Evolutionary conservation across 2,888 invertebrate species (phyloP).

Genomic region (Drosophila mimica): DNA sequence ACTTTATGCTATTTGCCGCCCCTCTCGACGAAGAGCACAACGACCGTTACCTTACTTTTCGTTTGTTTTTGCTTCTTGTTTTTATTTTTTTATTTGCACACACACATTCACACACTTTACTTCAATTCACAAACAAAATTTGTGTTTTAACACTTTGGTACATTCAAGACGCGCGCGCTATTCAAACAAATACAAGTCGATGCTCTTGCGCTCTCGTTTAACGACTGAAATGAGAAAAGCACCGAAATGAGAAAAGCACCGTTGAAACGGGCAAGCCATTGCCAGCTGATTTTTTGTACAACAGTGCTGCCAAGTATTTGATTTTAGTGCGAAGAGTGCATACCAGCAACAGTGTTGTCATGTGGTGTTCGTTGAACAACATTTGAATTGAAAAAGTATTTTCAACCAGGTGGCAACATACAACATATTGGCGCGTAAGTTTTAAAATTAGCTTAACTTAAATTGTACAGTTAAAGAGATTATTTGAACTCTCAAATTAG

Average conservation of each 20-base stretch:
- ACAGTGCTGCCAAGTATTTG: constrained; percentile 44
- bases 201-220: constrained; percentile 54
- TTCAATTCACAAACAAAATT: constrained; percentile 48
- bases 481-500: neutral
- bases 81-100: constrained; percentile 61
- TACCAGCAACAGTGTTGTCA: neutral
- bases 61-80: constrained; percentile 16
- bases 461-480: no score
- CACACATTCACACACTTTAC: constrained; percentile 27
- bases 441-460: neutral
- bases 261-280: constrained; percentile 32
- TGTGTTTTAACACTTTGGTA: constrained; percentile 48
- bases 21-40: constrained; percentile 40
- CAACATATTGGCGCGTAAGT: constrained; percentile 6
- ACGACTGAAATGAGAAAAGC: constrained; percentile 46
- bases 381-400: neutral
- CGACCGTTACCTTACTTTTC: constrained; percentile 47
- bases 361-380: constrained; percentile 5
- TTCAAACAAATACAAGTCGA: constrained; percentile 24
- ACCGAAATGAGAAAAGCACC: constrained; percentile 55
- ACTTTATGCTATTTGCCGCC: constrained; percentile 57
- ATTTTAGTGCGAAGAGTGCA: neutral
- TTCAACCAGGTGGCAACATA: constrained; percentile 29
- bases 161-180: constrained; percentile 30
- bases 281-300: constrained; percentile 36